Conservation (phyloP, 2,888 invertebrate species). For the Chironomus tentans region DNA sequence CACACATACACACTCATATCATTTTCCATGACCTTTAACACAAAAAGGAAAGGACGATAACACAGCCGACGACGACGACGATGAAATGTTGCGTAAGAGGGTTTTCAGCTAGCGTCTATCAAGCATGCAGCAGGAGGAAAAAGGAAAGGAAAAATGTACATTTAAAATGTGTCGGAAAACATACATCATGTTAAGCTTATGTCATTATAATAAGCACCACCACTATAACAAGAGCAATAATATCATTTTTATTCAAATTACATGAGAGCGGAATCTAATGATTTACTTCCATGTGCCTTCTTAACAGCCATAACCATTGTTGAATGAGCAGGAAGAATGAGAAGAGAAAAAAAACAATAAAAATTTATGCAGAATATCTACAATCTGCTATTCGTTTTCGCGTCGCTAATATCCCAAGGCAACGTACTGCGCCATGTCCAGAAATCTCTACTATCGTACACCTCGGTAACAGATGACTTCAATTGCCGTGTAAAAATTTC, state of each 20-base stretch:
- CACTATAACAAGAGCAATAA: constrained; percentile 15
- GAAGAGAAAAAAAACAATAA: background rate
- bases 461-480: constrained; percentile 23
- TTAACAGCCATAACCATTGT: background rate
- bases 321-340: background rate
- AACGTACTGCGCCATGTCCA: background rate
- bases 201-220: constrained; percentile 6
- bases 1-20: too few species aligned
- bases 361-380: background rate
- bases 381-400: background rate
- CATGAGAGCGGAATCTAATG: constrained; percentile 11
- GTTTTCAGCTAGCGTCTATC: background rate
- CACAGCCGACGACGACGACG: background rate
- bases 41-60: too few species aligned
- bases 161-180: constrained; percentile 20
- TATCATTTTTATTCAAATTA: constrained; percentile 27
- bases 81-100: background rate
- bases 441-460: constrained; percentile 1
- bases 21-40: too few species aligned
- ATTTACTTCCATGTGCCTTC: constrained; percentile 8
- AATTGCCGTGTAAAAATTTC: constrained; percentile 16
- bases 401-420: constrained; percentile 1
- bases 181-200: constrained; percentile 24
- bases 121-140: too few species aligned
- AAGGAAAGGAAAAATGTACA: background rate